Evolutionary conservation across 2,113 vertebrate genomes (phyloP), one percentile per base, ranked within the genome.

Genomic region (Nannobrachium achirus): DNA sequence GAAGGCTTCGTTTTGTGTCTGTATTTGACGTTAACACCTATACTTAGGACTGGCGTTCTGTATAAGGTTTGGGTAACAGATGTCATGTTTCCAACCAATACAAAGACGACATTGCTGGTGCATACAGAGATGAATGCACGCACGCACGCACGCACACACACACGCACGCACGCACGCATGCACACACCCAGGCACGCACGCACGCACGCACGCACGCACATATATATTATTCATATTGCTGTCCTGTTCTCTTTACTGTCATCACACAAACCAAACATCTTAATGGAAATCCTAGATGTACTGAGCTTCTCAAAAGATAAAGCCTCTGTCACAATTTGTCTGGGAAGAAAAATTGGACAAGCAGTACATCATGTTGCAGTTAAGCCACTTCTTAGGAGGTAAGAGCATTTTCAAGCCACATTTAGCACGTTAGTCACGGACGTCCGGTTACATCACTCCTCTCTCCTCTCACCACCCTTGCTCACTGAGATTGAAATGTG

Each of bases 161-260:
- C 1, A 33, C 25, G 6, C 25, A 33, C 25, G 25, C 25, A 33
- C 25, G 25, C 2, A 2, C 25, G 6, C 25, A 5, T 33, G 6
- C 25, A 5, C 25, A 33, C 25, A 33, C 25, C 3, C 25, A 33
- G 3, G 4, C 20, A 4, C 20, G 4, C 20, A 25, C 20, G 4
- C 20, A 25, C 20, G 4, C 20, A 25, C 20, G 4, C 20, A 25
- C 20, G 2, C 25, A 33, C 25, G 2, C 25, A 33, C 25, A 33
- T 4, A 50, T 75, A 5, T 61, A 55, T 71, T 73, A 80, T 81
- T 74, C 25, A 81, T 58, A 20, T 16, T 9, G 59, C 69, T 80
- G 79, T 71, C 69, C 57, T 56, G 56, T 68, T 77, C 71, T 78
- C 45, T 82, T 76, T 78, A 71, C 76, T 63, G 44, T 73, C 56